Percentiles rank a stretch among this genome's conserved stretches.
phyloP scores from a whole-genome alignment of 2,113 vertebrate genomes.

The Aix galericulata region DNA sequence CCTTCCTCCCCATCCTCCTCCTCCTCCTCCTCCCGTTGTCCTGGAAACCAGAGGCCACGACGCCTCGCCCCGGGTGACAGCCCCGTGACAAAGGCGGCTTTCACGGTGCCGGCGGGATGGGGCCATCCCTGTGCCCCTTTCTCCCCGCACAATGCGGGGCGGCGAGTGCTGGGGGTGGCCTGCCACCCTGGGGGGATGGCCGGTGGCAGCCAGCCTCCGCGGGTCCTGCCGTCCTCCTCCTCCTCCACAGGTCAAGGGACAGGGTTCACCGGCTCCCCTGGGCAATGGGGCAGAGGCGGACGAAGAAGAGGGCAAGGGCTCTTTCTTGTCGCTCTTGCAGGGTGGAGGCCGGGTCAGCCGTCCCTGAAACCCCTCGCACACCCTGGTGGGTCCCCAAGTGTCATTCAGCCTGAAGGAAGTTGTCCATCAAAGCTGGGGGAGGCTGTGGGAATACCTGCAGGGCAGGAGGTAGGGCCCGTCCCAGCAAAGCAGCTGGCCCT shows the following conservation, averaged over 20 bases:
- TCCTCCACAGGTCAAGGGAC: slow-evolving; percentile 20
- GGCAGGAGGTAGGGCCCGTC: accelerated
- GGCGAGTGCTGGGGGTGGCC: slow-evolving; percentile 45
- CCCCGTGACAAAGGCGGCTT: slow-evolving; percentile 57
- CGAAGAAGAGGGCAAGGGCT: slow-evolving; percentile 30
- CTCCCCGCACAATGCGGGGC: background rate
- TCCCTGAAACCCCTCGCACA: background rate
- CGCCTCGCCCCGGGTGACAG: slow-evolving; percentile 41
- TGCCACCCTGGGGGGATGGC: background rate
- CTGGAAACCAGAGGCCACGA: slow-evolving; percentile 61
- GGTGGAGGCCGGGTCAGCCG: slow-evolving; percentile 15
- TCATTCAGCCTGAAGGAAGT: slow-evolving; percentile 62
- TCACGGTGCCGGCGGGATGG: slow-evolving; percentile 7
- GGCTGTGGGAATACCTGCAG: slow-evolving; percentile 18
- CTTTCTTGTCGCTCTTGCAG: slow-evolving; percentile 24
- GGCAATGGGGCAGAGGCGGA: background rate
- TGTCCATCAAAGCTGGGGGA: slow-evolving; percentile 57
- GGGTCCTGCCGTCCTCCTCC: background rate
- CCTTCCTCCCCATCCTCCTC: slow-evolving; percentile 41
- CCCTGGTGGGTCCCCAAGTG: slow-evolving; percentile 43
- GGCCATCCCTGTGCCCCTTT: background rate
- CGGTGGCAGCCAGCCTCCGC: background rate
- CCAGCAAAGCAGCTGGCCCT: background rate
- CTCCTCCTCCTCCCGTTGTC: slow-evolving; percentile 19
- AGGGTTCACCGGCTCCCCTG: slow-evolving; percentile 51